Base-by-base conservation (phyloP, 2,113 vertebrate species). In the Proteles cristata region DNA sequence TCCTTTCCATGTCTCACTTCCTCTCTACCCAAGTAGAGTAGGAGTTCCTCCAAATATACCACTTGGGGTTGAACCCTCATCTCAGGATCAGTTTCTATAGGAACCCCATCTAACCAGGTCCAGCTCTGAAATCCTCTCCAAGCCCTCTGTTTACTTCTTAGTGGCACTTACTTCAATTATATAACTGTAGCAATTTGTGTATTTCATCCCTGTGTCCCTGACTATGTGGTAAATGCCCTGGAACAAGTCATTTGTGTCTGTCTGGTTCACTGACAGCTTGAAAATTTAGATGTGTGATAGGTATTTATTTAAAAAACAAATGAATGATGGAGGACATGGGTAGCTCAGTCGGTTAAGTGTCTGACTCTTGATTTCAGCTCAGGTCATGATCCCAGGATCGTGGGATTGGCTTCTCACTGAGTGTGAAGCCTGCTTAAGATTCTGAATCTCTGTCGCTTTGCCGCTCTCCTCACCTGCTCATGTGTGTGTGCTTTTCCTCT, bases 61-160 rank as follows among this genome's bases (percentile, higher is more conserved):
- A 16, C 11, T 16, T 5, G 11, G 0, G 16, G 21, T 31, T 0
- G 0, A 50, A 50, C 0, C 76, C 28, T 28, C 10, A n/a, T 28
- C 17, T 55, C 7, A 0, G 45, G 45, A 35, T 28, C 25, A 4
- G 33, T 68, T 79, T 28, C 28, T 43, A 0, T 26, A 71, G 50
- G 48, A 68, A 55, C 35, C 7, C 10, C 7, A 0, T 7, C 43
- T 10, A 45, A 55, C n/a, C 4, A 48, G 31, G 2, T 55, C 28
- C 0, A 2, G 25, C 63, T 61, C 74, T 71, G 31, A 69, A 76
- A 11, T 65, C 31, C 69, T 53, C 74, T 73, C 23, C 7, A 11
- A 26, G 63, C 16, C 5, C 25, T 14, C 63, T 35, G n/a, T 39
- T 23, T 23, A 4, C 53, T 68, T 79, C 61, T 55, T 33, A 19